Evolutionary conservation across 2,113 vertebrate species (phyloP).

Genomic region (Platycercus adscitus): DNA sequence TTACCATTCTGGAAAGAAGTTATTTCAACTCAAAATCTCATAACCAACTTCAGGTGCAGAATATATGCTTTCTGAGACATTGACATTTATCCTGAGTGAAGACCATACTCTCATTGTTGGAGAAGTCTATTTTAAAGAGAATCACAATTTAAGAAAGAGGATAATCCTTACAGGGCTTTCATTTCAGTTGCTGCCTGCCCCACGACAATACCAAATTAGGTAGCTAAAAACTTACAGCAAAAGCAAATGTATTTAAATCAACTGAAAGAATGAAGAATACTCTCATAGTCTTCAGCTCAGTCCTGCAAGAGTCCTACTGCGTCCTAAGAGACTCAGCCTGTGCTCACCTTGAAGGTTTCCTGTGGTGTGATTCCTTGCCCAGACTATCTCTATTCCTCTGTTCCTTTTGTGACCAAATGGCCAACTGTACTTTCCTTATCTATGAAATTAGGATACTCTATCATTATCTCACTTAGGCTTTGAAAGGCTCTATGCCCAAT

Average conservation of each 20-base stretch:
- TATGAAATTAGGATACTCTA: neutral
- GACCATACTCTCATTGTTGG: neutral
- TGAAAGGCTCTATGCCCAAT: neutral
- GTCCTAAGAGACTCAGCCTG: neutral
- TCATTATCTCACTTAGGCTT: neutral
- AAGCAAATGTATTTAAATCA: neutral
- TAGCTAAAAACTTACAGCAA: neutral
- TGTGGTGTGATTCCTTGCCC: neutral
- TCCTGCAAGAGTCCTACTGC: neutral
- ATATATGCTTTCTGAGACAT: neutral
- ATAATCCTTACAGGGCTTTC: neutral
- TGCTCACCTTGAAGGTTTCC: neutral
- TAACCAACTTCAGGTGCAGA: neutral
- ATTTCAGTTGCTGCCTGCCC: neutral
- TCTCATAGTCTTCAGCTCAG: neutral
- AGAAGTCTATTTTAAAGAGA: neutral
- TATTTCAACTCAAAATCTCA: neutral
- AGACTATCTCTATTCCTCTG: neutral
- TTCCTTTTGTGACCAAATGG: neutral
- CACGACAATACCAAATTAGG: neutral
- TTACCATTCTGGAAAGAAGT: neutral
- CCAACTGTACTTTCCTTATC: neutral
- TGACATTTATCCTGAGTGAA: neutral
- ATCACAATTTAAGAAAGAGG: neutral
- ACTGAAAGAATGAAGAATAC: neutral